phyloP scores from a whole-genome alignment of 1,140 invertebrate species.

The Druon quercuslanigerum region DNA sequence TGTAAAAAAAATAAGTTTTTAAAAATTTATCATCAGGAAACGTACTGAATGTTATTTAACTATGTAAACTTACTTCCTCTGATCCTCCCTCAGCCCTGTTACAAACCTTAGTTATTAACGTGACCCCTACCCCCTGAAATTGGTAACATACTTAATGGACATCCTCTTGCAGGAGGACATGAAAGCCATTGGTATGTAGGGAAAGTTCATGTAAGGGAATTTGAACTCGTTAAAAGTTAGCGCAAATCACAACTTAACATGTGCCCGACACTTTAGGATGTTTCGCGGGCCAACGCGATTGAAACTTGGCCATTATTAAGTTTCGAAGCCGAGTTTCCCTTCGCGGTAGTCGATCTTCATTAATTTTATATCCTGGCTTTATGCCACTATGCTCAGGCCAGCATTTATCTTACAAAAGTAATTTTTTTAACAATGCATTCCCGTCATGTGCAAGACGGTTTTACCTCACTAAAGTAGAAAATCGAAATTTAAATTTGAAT shows the following conservation, averaged over 20 bases:
- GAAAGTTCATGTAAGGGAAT: too few relatives aligned
- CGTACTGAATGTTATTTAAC: too few relatives aligned
- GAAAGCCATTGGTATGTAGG: too few relatives aligned
- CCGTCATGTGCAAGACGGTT: neutral
- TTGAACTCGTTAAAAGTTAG: too few relatives aligned
- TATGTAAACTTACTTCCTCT: too few relatives aligned
- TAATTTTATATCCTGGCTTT: conserved; percentile 28
- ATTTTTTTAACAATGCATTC: conserved; percentile 17
- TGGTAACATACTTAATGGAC: too few relatives aligned
- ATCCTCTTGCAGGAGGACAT: too few relatives aligned
- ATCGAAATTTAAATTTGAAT: conserved; percentile 12
- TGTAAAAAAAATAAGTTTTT: too few relatives aligned
- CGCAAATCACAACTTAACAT: neutral
- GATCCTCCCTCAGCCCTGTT: too few relatives aligned
- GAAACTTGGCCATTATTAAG: conserved; percentile 25
- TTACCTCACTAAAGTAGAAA: neutral
- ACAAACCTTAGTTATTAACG: too few relatives aligned
- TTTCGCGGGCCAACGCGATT: neutral
- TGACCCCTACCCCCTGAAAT: too few relatives aligned
- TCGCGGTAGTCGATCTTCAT: conserved; percentile 12
- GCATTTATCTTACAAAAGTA: conserved; percentile 10
- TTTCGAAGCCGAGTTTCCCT: conserved; percentile 7
- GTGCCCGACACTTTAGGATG: neutral
- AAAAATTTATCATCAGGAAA: too few relatives aligned
- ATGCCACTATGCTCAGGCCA: conserved; percentile 6